These are phyloP conservation scores for Margarornis squamiger DNA, from an alignment of 2,797 vertebrate species.

Conservation along the genomic window DNA sequence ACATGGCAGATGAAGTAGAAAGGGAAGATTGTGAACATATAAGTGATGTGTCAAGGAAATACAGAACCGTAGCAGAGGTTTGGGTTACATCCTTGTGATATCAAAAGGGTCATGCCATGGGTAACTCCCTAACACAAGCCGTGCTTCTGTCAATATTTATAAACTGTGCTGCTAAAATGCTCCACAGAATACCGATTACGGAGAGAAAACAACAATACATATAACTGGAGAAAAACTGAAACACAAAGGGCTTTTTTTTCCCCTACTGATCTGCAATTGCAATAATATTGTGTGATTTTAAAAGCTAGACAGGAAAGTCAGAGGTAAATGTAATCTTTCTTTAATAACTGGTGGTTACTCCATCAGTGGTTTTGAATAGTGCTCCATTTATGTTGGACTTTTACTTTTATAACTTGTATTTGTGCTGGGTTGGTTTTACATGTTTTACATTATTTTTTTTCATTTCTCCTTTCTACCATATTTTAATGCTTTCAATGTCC, in stretches of 20 bases:
- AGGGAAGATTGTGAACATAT: neutral
- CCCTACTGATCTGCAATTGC: neutral
- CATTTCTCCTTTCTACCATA: neutral
- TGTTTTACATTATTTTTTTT: neutral
- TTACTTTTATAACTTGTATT: neutral
- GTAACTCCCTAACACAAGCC: neutral
- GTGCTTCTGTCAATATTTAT: neutral
- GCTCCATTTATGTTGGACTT: neutral
- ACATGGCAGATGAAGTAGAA: neutral
- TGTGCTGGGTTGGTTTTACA: neutral
- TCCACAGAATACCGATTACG: neutral
- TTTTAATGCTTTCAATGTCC: neutral
- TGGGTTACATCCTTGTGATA: neutral
- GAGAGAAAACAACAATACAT: neutral
- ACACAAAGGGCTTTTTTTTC: neutral
- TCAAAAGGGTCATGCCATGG: neutral
- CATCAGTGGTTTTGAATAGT: neutral
- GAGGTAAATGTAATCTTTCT: neutral
- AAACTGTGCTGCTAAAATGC: neutral
- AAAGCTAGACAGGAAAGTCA: neutral
- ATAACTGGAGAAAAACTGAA: neutral
- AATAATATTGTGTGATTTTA: neutral
- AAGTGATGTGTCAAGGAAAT: neutral
- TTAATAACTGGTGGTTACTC: neutral
- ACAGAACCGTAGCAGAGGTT: slow-evolving; percentile 17